A percentile compares a stretch with the other conserved stretches of the same genome.
Evolutionary conservation across 2,888 invertebrate genomes (phyloP).

Genomic region (Daptonema setosum): DNA sequence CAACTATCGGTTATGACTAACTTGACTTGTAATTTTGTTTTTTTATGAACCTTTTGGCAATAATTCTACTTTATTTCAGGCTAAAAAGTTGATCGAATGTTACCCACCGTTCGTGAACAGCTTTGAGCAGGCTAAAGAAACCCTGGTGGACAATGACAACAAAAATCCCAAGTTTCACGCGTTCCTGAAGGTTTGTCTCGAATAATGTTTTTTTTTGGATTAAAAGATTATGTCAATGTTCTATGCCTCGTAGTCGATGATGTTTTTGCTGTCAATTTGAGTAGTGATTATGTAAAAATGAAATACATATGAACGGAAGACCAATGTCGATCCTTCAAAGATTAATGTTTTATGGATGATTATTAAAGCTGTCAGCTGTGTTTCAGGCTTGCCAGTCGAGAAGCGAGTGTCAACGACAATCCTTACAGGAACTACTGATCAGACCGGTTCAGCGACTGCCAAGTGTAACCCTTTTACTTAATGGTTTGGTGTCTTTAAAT

Average conservation of each 20-base stretch:
- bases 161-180: constrained; percentile 89
- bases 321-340: not conserved
- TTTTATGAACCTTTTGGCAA: too few relatives aligned
- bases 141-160: constrained; percentile 66
- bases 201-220: constrained; percentile 1
- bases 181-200: constrained; percentile 72
- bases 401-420: constrained; percentile 86
- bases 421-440: constrained; percentile 79
- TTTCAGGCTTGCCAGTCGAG: constrained; percentile 36
- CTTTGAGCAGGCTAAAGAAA: constrained; percentile 86
- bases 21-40: too few relatives aligned
- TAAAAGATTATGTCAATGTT: too few relatives aligned
- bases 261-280: too few relatives aligned
- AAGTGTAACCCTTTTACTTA: constrained; percentile 74
- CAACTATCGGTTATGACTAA: too few relatives aligned
- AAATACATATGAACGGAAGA: not conserved
- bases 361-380: not conserved
- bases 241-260: too few relatives aligned
- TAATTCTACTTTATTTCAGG: constrained; percentile 35
- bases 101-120: constrained; percentile 96
- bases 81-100: constrained; percentile 65
- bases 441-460: constrained; percentile 91
- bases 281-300: too few relatives aligned
- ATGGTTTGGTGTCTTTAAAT: constrained; percentile 40
- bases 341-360: not conserved